These are phyloP conservation scores for Chymomyza fuscimana DNA, from an alignment of 2,888 invertebrate species.

Conservation along the genomic window DNA sequence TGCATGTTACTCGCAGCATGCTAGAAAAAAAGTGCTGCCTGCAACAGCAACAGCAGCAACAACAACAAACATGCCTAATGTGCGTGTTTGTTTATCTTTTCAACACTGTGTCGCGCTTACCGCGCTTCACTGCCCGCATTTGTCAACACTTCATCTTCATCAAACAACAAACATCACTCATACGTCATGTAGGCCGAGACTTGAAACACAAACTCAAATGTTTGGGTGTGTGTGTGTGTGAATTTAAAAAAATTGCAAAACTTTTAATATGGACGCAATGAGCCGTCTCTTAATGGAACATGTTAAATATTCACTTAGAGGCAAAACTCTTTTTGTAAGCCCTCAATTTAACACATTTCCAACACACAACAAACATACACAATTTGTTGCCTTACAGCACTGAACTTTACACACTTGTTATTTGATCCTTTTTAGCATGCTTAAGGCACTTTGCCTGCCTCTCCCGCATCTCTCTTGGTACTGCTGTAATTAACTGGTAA, in stretches of 20 bases:
- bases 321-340: conserved; percentile 4
- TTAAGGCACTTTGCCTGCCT: not conserved
- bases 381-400: conserved; percentile 10
- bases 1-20: conserved; percentile 31
- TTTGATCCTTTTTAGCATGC: conserved; percentile 44
- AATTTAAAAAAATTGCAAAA: not conserved
- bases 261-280: not conserved
- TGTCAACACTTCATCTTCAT: not conserved
- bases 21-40: conserved; percentile 4
- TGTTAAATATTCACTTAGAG: conserved; percentile 14
- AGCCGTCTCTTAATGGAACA: not conserved
- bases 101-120: conserved; percentile 31
- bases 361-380: not conserved
- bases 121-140: conserved; percentile 41
- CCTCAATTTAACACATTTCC: conserved; percentile 3
- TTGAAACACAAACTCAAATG: not conserved
- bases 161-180: conserved; percentile 24
- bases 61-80: conserved; percentile 27
- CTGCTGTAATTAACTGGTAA: conserved; percentile 59
- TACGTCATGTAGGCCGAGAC: conserved; percentile 31
- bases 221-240: not conserved
- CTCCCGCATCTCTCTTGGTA: conserved; percentile 1
- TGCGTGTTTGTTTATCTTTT: conserved; percentile 52
- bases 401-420: conserved; percentile 34
- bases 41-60: conserved; percentile 17